Evolutionary conservation across 2,888 invertebrate genomes (phyloP), one percentile per base, ranked within the genome.

Genomic region (Oithona nana): DNA sequence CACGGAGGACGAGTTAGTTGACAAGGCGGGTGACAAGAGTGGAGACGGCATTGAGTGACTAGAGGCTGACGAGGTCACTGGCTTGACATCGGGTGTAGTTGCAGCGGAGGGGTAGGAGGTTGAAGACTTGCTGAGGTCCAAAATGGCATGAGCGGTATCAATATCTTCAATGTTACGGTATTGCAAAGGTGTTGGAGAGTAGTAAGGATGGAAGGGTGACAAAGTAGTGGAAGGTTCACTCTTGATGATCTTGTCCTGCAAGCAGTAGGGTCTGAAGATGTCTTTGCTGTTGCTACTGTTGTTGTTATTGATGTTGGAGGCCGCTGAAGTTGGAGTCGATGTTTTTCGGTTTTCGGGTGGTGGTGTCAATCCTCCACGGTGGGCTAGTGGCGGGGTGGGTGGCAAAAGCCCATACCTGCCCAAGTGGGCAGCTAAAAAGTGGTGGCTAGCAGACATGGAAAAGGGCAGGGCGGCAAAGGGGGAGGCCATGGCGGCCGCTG

Each of bases 141-240:
- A 79, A 68, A 90, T 88, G 20, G 89, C 88, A 71, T 88, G 88
- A 1, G 88, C 88, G 22, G 88, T 88, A 68, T 86, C 86, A 59
- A 88, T 77, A 69, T 88, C 88, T 72, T 88, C 88, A 8, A 63
- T 55, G 30, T 65, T 65, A 1, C 65, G 63, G 50, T 59, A 57
- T 57, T 62, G 55, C n/a, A 61, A 29, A 1, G 60, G 48, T 4
- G 6, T 20, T 30, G 61, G n/a, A n/a, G 61, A 61, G 6, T 24
- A 26, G 20, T 59, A 59, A 50, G 59, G 59, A 50, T 49, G 31
- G 52, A 54, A 51, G 28, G 57, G 29, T n/a, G 24, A 11, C n/a
- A n/a, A n/a, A 55, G 55, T 26, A n/a, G 54, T 26, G 22, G 29
- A 39, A 16, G 48, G 60, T 24, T 39, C 49, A 28, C 48, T 39